Base-by-base conservation (phyloP, 2,888 invertebrate genomes). In the Apomyelois bistriatella region DNA sequence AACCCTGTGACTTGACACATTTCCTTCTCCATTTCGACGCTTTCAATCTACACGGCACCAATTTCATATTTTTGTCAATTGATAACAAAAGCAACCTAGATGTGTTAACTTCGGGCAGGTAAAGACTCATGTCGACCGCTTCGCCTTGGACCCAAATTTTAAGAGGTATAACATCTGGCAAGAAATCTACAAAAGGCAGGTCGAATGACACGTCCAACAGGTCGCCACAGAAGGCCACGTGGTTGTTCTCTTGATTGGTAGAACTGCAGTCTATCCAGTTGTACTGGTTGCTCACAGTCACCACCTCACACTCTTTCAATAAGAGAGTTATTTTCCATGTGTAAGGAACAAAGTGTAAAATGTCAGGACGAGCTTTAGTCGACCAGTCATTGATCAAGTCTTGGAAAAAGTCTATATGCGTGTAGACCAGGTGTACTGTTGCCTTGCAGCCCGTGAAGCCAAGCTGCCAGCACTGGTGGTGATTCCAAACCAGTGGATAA, bases 261-360 rank as follows among this genome's bases (percentile, higher is more conserved):
- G 98, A 98, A 52, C 98, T 97, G 70, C 99, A 99, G 83, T 99
- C 99, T 63, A 99, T 96, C 99, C 99, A 99, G 83, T 99, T 99
- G 82, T 97, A 97, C 77, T 99, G 97, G 85, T 99, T 99, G 71
- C 97, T 95, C 12, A 97, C 90, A 40, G 98, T 96, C 0, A 99
- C 93, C 12, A 99, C 92, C 85, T 99, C 98, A 83, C 99, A 98
- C 82, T 99, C 98, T 79, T 99, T 98, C 16, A 98, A 86, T 7
- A 97, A 91, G 57, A 99, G 90, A 57, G 95, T 96, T 70, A 99
- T 96, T 75, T 96, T 95, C 95, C 98, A 99, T 0, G 98, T 98
- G 82, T 98, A 99, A 1, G 99, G 99, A 52, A 99, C 95, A 87
- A 99, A 99, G 72, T 96, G 95, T 53, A 97, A 91, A 52, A 99